phyloP scores from a whole-genome alignment of 2,888 invertebrate species.

The Leptopilina myrica region DNA sequence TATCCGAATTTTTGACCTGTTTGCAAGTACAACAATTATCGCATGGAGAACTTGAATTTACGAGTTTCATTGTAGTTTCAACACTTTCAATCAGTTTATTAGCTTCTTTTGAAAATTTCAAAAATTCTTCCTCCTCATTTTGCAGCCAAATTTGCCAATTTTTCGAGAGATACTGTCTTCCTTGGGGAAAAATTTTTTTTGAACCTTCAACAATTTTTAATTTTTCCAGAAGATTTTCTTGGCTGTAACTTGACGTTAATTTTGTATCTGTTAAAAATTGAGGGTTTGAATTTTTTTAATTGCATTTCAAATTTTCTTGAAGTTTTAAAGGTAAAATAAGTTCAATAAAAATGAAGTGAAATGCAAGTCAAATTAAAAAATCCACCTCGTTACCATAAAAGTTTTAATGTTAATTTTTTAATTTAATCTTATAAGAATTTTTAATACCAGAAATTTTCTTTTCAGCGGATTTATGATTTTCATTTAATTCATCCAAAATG shows the following conservation, averaged over 20 bases:
- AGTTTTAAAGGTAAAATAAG: no score
- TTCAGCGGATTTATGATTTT: background rate
- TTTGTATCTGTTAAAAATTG: conserved; percentile 58
- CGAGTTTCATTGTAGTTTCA: conserved; percentile 58
- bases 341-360: no score
- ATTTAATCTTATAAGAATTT: no score
- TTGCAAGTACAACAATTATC: conserved; percentile 69
- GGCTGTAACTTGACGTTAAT: conserved; percentile 62
- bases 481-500: background rate
- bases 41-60: conserved; percentile 61
- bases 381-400: no score
- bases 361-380: no score
- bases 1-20: conserved; percentile 64
- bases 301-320: no score
- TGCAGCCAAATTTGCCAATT: conserved; percentile 69
- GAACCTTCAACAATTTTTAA: conserved; percentile 51
- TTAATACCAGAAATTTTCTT: conserved; percentile 12
- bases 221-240: conserved; percentile 63
- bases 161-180: conserved; percentile 67
- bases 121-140: conserved; percentile 65
- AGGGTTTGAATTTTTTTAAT: no score
- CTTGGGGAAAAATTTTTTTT: conserved; percentile 60
- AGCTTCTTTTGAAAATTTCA: conserved; percentile 60
- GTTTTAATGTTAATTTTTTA: no score
- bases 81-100: conserved; percentile 63